Base-by-base conservation (phyloP, 2,888 invertebrate genomes). In the Drosophila imparisetae region DNA sequence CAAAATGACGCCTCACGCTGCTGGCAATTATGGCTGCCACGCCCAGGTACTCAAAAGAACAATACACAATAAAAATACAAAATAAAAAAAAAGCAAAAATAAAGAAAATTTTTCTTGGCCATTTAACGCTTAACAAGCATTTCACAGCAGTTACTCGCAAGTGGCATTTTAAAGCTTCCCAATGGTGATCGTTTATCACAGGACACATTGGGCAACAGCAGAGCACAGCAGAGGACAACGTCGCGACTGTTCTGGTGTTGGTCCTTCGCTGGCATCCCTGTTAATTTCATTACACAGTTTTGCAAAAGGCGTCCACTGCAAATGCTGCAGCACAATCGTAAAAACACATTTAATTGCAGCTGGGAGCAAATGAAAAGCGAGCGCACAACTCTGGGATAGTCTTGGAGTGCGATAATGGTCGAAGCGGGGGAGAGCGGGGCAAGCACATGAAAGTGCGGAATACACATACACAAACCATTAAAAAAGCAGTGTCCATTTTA, bases 281-380 rank as follows among this genome's bases (percentile, higher is more conserved):
- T 83, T 86, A 84, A 83, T 83, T 83, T 83, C 76, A 83, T 83
- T 86, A 81, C 83, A 52, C 63, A 42, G 57, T 40, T 57, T 49
- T 66, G 32, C 50, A 45, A 34, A 8, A 18, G 59, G 68, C 48
- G 42, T 50, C 66, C 57, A 61, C 60, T 71, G 81, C 86, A 82
- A 86, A 75, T 83, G 86, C 86, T 77, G 89, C 73, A 83, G 89
- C 73, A 83, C 78, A 81, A 80, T 90, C 90, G 86, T 87, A 90
- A 87, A 86, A 86, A 81, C 75, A 84, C 80, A 86, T 90, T 87
- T 87, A 89, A 87, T 90, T 90, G 86, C 88, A 83, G 87, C 71
- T 80, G 89, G 58, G 68, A 66, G 75, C 88, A 87, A 87, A 76
- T 76, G 76, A 76, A 76, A 77, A 65, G 76, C 77, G 63, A 71